Base-by-base conservation (phyloP, 2,797 vertebrate genomes). In the Scolopax rusticola region DNA sequence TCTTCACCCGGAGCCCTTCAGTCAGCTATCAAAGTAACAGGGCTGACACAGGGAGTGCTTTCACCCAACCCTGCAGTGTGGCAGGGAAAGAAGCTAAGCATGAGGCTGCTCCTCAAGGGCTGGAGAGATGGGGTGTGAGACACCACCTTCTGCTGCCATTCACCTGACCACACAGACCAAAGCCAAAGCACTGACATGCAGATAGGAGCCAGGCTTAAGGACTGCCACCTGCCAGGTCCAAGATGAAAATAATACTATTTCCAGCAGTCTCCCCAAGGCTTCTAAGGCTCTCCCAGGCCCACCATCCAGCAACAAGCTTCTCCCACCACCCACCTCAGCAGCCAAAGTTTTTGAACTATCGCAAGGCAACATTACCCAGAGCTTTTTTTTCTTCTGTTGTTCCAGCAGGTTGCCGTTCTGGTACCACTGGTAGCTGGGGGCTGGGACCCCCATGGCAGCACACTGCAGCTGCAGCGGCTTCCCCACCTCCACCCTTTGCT, bases 371-470 rank as follows among this genome's bases (percentile, higher is more conserved):
- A 3, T 97, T 96, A 99, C 99, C 98, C 92, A 96, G 63, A 99
- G 97, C 1, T 75, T 98, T 90, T 98, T 98, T 11, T 51, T 97
- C 9, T 82, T 98, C 70, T 97, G 95, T 73, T 98, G 95, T 21
- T 76, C 93, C 81, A 99, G 95, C 5, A 57, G 92, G 15, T 95
- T 97, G 21, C 99, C 99, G 50, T 99, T 99, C 90, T 81, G 96
- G 97, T 99, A 99, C 99, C 99, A 99, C 97, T 99, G 98, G 92
- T 98, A 99, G 56, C 75, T 64, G 30, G 99, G 99, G 38, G 97
- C 91, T 16, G 99, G 99, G 28, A 98, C 97, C 11, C 99, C 99
- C 85, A 99, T 97, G 47, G 99, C 98, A 69, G 94, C 90, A 56
- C 99, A 99, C 56, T 89, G 93, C 54, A 99, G 98, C 50, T 89